phyloP scores from a whole-genome alignment of 1,140 invertebrate species.

The Bombus turneri region DNA sequence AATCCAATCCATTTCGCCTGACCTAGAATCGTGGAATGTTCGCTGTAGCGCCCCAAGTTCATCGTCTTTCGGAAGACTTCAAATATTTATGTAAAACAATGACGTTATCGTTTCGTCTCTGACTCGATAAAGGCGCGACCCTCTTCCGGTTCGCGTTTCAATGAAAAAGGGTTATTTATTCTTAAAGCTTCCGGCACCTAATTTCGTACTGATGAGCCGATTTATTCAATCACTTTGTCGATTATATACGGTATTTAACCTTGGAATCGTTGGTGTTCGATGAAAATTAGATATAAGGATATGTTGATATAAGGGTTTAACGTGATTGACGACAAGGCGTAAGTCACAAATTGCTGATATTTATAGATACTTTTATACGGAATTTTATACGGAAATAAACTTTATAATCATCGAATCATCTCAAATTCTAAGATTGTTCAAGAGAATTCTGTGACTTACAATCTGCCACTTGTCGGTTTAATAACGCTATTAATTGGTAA shows the following conservation, averaged over 20 bases:
- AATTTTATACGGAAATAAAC: no score
- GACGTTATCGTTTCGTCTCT: background rate
- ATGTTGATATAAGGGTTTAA: no score
- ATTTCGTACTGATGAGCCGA: background rate
- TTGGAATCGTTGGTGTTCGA: no score
- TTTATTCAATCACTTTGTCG: no score
- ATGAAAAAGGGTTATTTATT: background rate
- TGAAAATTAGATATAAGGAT: no score
- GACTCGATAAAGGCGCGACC: background rate
- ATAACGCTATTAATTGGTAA: background rate
- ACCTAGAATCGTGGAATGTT: constrained; percentile 63
- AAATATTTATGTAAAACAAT: constrained; percentile 44
- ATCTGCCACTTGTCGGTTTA: background rate
- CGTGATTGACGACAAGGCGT: no score
- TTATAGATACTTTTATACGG: background rate
- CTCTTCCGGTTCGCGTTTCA: background rate
- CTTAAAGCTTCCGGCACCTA: background rate
- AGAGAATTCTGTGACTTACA: no score
- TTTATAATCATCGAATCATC: no score
- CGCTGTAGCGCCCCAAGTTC: constrained; percentile 43
- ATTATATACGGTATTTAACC: no score
- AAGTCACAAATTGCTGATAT: no score
- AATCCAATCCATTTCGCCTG: constrained; percentile 70
- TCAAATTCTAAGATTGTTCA: no score
- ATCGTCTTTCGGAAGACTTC: constrained; percentile 11